These are phyloP conservation scores for Cnemophilus loriae DNA, from an alignment of 2,113 vertebrate species.

Conservation along the genomic window DNA sequence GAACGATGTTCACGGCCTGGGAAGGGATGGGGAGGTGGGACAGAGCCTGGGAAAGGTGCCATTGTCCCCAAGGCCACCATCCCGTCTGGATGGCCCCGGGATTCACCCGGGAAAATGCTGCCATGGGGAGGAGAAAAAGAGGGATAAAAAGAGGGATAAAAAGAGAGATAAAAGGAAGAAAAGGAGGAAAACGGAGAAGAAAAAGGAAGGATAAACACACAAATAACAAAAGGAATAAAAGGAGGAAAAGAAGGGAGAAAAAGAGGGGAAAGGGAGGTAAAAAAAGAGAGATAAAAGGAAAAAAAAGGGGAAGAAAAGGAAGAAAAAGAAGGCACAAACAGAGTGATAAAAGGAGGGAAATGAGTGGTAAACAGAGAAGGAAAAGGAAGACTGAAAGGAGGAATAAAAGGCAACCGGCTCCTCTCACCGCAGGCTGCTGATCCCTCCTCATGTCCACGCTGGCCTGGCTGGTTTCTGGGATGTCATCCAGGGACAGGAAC, in stretches of 20 bases:
- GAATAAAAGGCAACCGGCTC: accelerated
- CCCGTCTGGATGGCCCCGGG: accelerated
- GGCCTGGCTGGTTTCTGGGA: constrained; percentile 10
- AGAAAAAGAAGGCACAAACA: neutral
- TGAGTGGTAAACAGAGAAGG: neutral
- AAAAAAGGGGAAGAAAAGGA: neutral
- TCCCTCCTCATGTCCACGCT: constrained; percentile 60
- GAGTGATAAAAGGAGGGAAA: neutral
- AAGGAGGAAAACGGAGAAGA: neutral
- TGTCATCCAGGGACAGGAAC: constrained; percentile 76
- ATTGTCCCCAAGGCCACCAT: accelerated
- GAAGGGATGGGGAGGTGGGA: neutral
- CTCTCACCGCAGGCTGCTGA: constrained; percentile 46
- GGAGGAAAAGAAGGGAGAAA: accelerated
- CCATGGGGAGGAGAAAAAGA: too few species aligned
- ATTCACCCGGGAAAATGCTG: too few species aligned
- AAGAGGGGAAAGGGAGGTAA: too few species aligned
- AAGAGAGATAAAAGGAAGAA: accelerated
- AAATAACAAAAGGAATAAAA: neutral
- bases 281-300: neutral
- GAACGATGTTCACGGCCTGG: constrained; percentile 71
- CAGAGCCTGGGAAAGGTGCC: accelerated
- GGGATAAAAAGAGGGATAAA: accelerated
- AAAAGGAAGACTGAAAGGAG: neutral
- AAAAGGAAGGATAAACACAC: too few species aligned